Evolutionary conservation across 2,888 invertebrate genomes (phyloP).

Genomic region (Lasioglossum vierecki): DNA sequence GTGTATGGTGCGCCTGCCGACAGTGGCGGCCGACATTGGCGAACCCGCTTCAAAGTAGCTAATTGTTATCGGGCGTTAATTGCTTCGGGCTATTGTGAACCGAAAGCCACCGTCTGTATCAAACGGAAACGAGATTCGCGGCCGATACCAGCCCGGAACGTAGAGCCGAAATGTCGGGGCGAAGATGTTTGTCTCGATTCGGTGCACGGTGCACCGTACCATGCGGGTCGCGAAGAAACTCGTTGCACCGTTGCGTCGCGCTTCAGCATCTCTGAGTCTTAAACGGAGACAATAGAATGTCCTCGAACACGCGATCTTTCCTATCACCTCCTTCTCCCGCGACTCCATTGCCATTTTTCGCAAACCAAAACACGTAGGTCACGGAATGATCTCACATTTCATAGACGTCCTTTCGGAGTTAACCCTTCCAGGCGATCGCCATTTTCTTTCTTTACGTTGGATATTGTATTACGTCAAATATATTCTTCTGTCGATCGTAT

Average conservation of each 20-base stretch:
- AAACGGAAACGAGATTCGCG: constrained; percentile 22
- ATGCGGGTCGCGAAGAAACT: neutral
- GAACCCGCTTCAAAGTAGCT: constrained; percentile 13
- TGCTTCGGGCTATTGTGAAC: constrained; percentile 14
- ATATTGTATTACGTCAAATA: no score
- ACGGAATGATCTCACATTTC: no score
- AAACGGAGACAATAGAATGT: no score
- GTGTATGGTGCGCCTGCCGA: neutral
- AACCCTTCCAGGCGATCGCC: no score
- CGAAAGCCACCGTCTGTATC: constrained; percentile 2
- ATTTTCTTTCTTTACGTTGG: no score
- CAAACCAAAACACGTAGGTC: no score
- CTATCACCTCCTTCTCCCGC: no score
- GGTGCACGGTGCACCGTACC: neutral
- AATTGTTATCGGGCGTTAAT: constrained; percentile 25
- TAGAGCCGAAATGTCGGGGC: neutral
- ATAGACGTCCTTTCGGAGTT: no score
- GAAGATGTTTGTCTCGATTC: neutral
- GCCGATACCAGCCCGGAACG: neutral
- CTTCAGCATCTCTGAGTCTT: no score
- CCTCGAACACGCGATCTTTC: no score
- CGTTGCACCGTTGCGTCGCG: neutral
- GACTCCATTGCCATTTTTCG: no score
- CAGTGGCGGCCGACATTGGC: neutral
- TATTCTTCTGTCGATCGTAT: no score